phyloP scores from a whole-genome alignment of 2,113 vertebrate genomes.

The Toxostoma redivivum region DNA sequence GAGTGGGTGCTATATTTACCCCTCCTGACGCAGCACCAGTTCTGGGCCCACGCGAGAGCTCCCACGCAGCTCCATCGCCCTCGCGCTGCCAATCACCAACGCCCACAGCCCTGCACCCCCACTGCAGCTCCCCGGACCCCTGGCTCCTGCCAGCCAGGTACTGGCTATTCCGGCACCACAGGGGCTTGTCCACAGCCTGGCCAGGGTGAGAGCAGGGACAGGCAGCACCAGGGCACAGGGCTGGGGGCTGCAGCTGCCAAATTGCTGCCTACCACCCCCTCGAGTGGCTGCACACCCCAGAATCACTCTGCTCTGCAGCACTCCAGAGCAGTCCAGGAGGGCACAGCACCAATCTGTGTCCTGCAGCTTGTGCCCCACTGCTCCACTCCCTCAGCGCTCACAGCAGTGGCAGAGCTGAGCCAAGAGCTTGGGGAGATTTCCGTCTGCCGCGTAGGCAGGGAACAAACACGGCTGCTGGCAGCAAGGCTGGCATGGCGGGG shows the following conservation, averaged over 20 bases:
- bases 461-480: slow-evolving; percentile 6
- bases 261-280: neutral
- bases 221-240: neutral
- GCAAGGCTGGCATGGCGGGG: neutral
- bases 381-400: neutral
- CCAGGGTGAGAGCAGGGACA: accelerated
- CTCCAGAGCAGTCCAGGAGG: neutral
- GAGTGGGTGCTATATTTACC: slow-evolving; percentile 42
- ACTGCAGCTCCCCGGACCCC: neutral
- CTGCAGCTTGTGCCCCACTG: neutral
- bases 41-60: neutral
- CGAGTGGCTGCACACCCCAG: neutral
- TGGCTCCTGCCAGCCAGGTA: neutral
- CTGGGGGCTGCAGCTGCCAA: neutral
- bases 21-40: slow-evolving; percentile 21
- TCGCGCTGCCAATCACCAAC: neutral
- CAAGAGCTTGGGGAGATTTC: neutral
- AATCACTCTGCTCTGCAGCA: neutral
- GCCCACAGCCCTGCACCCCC: neutral
- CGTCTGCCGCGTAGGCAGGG: neutral
- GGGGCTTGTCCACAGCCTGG: accelerated
- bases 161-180: accelerated
- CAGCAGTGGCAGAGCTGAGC: neutral
- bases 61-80: slow-evolving; percentile 20
- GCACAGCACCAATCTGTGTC: neutral